Conservation (phyloP, 2,113 vertebrate species). For the Triplophysa dalaica region DNA sequence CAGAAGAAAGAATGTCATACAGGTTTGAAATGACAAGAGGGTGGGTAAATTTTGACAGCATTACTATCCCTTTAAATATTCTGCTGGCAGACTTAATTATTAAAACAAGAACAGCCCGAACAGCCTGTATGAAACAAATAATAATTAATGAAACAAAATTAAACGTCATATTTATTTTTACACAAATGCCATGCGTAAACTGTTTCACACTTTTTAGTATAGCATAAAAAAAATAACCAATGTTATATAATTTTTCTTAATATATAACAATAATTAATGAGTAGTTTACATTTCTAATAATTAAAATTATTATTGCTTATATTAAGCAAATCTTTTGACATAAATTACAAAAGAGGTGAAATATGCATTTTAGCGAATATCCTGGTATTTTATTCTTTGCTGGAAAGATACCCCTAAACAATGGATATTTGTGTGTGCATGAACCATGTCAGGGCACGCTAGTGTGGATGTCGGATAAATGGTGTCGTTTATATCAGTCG, state of each 20-base stretch:
- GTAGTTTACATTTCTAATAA: no score
- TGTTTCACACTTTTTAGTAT: not conserved
- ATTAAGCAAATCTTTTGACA: not conserved
- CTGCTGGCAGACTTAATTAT: no score
- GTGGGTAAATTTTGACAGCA: no score
- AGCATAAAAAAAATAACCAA: not conserved
- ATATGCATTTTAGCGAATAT: constrained; percentile 4
- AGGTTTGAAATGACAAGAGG: no score
- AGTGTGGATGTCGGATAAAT: not conserved
- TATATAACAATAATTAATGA: not conserved
- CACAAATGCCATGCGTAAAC: no score
- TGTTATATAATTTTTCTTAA: not conserved
- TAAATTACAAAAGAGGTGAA: constrained; percentile 7
- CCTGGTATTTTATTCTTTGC: constrained; percentile 5
- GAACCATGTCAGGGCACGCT: not conserved
- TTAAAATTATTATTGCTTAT: no score
- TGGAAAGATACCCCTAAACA: constrained; percentile 11
- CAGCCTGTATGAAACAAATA: no score
- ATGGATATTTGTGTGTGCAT: constrained; percentile 15
- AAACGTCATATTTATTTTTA: no score
- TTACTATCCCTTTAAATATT: no score
- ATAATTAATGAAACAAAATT: no score
- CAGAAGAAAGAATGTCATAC: no score
- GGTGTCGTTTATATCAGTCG: not conserved
- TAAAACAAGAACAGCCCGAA: no score